phyloP scores from a whole-genome alignment of 2,113 vertebrate genomes.

The Catharus bicknelli region DNA sequence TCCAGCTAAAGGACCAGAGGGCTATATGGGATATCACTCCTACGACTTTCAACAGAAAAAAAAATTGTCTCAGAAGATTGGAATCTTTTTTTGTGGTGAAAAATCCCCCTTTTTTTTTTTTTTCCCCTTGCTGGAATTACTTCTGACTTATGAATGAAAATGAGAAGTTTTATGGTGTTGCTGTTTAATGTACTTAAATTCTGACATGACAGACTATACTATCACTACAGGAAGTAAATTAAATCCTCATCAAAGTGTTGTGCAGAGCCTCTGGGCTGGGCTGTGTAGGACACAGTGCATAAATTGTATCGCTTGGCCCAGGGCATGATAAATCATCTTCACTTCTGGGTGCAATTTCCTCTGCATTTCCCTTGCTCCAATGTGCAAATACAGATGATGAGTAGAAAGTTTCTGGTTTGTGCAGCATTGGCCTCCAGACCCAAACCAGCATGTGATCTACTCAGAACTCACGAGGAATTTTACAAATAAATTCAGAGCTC shows the following conservation, averaged over 20 bases:
- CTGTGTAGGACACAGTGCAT: neutral
- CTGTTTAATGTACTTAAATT: constrained; percentile 40
- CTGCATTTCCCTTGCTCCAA: neutral
- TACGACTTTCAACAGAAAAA: neutral
- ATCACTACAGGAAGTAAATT: constrained; percentile 29
- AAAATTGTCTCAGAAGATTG: neutral
- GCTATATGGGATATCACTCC: neutral
- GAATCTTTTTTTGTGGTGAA: neutral
- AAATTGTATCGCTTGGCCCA: neutral
- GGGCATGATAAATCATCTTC: neutral
- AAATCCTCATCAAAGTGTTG: constrained; percentile 30
- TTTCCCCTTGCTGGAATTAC: neutral
- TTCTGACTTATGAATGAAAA: constrained; percentile 33
- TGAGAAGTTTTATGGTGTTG: constrained; percentile 26
- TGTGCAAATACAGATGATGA: neutral
- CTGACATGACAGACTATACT: constrained; percentile 1
- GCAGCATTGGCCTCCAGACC: neutral
- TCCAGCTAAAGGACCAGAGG: neutral
- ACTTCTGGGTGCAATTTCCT: neutral
- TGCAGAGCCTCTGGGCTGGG: constrained; percentile 7
- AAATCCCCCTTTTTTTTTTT: neutral
- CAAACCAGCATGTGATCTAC: neutral
- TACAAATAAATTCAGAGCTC: neutral
- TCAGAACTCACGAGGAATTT: neutral
- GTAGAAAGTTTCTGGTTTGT: neutral